These are phyloP conservation scores for Hyposoter dolosus DNA, from an alignment of 2,888 invertebrate species.

Conservation along the genomic window DNA sequence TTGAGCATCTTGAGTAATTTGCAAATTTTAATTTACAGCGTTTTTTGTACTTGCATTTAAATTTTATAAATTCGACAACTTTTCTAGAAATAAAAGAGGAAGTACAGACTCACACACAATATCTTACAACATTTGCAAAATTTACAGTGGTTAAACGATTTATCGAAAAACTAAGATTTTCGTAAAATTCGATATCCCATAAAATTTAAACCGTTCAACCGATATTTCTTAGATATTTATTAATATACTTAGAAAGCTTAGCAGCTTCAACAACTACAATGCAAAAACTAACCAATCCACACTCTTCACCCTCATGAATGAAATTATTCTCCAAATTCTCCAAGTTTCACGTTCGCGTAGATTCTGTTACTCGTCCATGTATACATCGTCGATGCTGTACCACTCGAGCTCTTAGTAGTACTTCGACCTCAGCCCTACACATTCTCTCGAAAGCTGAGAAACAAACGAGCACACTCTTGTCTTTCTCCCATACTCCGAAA, in stretches of 20 bases:
- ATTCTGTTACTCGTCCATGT: conserved; percentile 21
- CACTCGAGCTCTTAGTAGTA: conserved; percentile 25
- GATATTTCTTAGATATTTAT: no score
- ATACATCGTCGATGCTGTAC: background rate
- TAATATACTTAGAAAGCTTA: background rate
- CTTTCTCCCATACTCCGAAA: background rate
- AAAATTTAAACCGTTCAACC: no score
- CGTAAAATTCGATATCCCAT: no score
- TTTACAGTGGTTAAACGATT: no score
- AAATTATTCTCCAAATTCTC: conserved; percentile 28
- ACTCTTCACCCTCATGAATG: background rate
- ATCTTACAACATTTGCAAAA: no score
- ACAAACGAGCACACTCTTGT: conserved; percentile 5
- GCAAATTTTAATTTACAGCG: no score
- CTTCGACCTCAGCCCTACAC: conserved; percentile 27
- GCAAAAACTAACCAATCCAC: background rate
- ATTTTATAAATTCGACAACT: no score
- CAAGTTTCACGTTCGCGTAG: conserved; percentile 33
- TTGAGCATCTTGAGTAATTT: no score
- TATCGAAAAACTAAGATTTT: no score
- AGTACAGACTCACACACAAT: no score
- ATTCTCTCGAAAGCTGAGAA: conserved; percentile 1
- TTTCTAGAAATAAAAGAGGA: no score
- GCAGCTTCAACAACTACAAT: background rate
- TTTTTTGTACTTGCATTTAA: no score